Evolutionary conservation across 2,113 vertebrate species (phyloP).

Genomic region (Pimephales promelas): DNA sequence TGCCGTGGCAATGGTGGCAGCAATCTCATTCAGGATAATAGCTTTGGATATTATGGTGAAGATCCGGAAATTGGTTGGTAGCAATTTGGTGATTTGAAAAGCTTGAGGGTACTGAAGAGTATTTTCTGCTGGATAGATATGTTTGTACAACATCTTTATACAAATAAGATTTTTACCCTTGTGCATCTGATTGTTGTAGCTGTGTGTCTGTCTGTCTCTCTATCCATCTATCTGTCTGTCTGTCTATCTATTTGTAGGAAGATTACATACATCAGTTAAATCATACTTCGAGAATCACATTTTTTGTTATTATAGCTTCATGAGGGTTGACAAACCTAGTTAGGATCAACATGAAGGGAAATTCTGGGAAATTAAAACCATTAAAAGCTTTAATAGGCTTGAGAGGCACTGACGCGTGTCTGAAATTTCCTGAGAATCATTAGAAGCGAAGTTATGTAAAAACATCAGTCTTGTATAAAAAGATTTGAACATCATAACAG

Average conservation of each 20-base stretch:
- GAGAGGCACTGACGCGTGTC: background rate
- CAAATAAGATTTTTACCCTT: background rate
- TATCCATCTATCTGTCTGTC: background rate
- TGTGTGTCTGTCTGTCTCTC: no score
- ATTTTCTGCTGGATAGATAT: slow-evolving; percentile 6
- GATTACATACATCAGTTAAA: background rate
- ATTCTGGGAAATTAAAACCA: background rate
- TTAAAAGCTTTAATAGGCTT: slow-evolving; percentile 34
- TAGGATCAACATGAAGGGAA: background rate
- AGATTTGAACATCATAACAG: slow-evolving; percentile 14
- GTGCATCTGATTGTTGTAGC: no score
- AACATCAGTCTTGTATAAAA: slow-evolving; percentile 14
- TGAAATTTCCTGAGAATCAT: background rate
- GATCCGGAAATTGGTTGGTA: slow-evolving; percentile 29
- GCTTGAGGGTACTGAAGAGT: background rate
- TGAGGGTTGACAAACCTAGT: background rate
- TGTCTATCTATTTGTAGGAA: background rate
- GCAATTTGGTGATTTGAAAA: slow-evolving; percentile 41
- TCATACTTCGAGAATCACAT: background rate
- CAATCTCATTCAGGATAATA: slow-evolving; percentile 39
- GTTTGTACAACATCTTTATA: background rate
- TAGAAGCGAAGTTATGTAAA: slow-evolving; percentile 11
- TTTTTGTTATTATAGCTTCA: background rate
- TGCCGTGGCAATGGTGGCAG: slow-evolving; percentile 41
- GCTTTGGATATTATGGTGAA: slow-evolving; percentile 36